These are phyloP conservation scores for Hydractinia symbiolongicarpus DNA, from an alignment of 30 jellyfish, hydroid and myxozoan species.

Conservation along the genomic window DNA sequence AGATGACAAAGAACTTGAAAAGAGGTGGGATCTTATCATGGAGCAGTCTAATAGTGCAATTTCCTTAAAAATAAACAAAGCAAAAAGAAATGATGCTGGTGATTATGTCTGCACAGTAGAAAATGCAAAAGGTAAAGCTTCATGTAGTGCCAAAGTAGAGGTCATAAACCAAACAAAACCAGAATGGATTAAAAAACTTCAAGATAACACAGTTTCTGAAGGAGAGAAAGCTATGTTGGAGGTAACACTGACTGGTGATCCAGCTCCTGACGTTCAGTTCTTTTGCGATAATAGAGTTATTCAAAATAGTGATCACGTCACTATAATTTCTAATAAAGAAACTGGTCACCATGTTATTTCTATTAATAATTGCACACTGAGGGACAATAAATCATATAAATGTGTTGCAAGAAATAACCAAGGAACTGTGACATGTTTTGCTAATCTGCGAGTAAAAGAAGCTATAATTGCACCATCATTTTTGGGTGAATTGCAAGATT, in stretches of 20 bases:
- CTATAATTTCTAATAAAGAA: slow-evolving; percentile 16
- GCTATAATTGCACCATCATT: slow-evolving; percentile 75
- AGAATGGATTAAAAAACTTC: slow-evolving; percentile 37
- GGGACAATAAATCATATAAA: slow-evolving; percentile 68
- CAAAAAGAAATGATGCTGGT: slow-evolving; percentile 65
- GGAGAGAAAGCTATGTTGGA: slow-evolving; percentile 49
- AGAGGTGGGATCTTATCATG: slow-evolving; percentile 25
- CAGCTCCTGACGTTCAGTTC: slow-evolving; percentile 76
- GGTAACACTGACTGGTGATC: slow-evolving; percentile 60
- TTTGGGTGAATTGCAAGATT: slow-evolving; percentile 36
- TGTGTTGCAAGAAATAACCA: slow-evolving; percentile 66
- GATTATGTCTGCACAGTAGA: slow-evolving; percentile 60
- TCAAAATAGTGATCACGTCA: slow-evolving; percentile 27
- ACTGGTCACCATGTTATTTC: slow-evolving; percentile 16
- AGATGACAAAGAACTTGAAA: slow-evolving; percentile 54
- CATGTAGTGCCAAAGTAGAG: slow-evolving; percentile 52
- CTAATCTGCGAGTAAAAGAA: slow-evolving; percentile 53
- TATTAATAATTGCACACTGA: slow-evolving; percentile 28
- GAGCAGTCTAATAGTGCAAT: slow-evolving; percentile 23
- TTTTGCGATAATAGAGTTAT: slow-evolving; percentile 47
- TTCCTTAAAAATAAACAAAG: slow-evolving; percentile 34
- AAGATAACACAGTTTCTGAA: slow-evolving; percentile 48
- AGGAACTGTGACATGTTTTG: slow-evolving; percentile 63
- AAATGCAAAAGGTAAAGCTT: slow-evolving; percentile 46
- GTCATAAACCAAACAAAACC: slow-evolving; percentile 46